phyloP scores from a whole-genome alignment of 2,113 vertebrate species.

The Argyrosomus japonicus region DNA sequence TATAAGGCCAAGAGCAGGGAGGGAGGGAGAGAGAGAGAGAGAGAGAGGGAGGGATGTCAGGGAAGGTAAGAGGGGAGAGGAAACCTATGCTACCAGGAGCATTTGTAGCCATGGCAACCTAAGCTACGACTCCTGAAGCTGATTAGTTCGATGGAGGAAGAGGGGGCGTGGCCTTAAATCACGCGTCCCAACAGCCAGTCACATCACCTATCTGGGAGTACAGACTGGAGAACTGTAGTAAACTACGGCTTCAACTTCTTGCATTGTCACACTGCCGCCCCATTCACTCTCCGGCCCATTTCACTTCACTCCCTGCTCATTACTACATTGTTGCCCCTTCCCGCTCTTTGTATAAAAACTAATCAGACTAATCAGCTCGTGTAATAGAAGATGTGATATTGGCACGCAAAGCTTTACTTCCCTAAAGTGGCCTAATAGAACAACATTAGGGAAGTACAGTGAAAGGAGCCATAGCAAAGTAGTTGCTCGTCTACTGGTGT shows the following conservation, averaged over 20 bases:
- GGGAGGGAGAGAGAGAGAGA: constrained; percentile 20
- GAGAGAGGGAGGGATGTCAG: constrained; percentile 48
- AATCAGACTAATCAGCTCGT: constrained; percentile 67
- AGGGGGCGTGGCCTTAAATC: constrained; percentile 50
- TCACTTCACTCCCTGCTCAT: constrained; percentile 43
- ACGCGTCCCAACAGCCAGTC: constrained; percentile 32
- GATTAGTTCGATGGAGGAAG: constrained; percentile 51
- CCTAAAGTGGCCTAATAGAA: neutral
- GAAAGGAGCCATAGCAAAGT: neutral
- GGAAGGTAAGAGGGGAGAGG: constrained; percentile 72
- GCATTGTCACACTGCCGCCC: constrained; percentile 29
- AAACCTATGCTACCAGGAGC: constrained; percentile 58
- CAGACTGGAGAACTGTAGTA: constrained; percentile 40
- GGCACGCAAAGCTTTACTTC: constrained; percentile 60
- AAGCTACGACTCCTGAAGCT: constrained; percentile 49
- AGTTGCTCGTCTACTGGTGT: neutral
- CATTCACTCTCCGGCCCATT: neutral
- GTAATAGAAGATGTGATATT: constrained; percentile 54
- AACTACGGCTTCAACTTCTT: constrained; percentile 40
- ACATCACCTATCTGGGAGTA: constrained; percentile 1
- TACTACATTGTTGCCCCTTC: constrained; percentile 67
- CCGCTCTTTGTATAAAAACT: constrained; percentile 67
- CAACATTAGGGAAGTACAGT: constrained; percentile 8
- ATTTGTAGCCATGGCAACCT: constrained; percentile 74
- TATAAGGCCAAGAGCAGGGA: constrained; percentile 59